Conservation (phyloP, 2,113 vertebrate genomes). For the Apus apus region DNA sequence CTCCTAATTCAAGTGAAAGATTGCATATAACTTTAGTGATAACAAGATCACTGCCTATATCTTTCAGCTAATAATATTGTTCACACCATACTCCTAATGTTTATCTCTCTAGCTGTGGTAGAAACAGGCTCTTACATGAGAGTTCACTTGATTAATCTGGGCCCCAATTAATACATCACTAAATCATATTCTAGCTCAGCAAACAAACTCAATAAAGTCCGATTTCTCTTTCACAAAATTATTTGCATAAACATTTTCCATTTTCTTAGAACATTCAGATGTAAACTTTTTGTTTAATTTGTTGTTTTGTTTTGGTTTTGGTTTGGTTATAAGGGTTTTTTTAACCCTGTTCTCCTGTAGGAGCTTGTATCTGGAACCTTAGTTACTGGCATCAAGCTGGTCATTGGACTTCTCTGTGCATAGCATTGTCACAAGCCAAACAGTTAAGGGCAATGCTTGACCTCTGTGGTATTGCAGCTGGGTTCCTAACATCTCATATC, state of each 20-base stretch:
- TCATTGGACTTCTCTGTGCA: not conserved
- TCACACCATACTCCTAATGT: not conserved
- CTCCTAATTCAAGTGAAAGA: not conserved
- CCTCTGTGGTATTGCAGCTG: not conserved
- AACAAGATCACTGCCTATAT: not conserved
- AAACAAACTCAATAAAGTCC: not conserved
- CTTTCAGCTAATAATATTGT: not conserved
- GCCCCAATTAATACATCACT: not conserved
- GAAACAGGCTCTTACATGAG: not conserved
- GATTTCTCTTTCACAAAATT: not conserved
- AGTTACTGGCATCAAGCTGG: not conserved
- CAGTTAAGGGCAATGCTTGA: not conserved
- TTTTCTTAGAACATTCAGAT: not conserved
- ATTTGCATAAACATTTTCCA: accelerated
- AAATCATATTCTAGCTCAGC: not conserved
- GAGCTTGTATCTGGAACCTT: not conserved
- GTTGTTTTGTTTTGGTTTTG: too few species aligned
- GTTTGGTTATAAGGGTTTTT: too few species aligned
- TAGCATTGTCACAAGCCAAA: not conserved
- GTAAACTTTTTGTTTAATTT: too few species aligned
- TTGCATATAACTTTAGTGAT: not conserved
- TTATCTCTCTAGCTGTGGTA: not conserved
- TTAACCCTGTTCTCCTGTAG: not conserved
- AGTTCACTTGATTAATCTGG: not conserved
- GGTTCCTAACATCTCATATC: not conserved